Percentiles rank a stretch among this genome's conserved stretches.
Evolutionary conservation across 1,140 invertebrate species (phyloP).

Genomic region (Penaeus vannamei): DNA sequence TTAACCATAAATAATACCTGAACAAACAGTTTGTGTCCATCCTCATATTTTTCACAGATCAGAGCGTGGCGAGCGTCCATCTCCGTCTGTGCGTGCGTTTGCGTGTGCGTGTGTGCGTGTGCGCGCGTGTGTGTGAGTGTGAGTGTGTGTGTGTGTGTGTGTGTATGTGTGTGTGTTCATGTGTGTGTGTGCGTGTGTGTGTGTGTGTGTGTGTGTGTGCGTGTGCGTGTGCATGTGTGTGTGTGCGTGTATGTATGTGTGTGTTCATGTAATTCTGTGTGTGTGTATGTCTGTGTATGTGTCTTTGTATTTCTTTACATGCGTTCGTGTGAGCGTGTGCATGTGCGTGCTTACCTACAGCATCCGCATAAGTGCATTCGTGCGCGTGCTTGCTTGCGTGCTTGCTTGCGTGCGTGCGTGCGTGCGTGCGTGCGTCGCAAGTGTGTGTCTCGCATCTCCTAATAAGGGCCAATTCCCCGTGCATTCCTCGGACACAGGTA

Average conservation of each 20-base stretch:
- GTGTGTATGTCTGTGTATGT: neutral
- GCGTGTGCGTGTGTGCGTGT: neutral
- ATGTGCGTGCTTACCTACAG: neutral
- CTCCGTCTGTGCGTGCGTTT: neutral
- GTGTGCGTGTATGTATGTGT: neutral
- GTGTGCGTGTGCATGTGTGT: neutral
- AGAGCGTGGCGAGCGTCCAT: neutral
- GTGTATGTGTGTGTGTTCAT: neutral
- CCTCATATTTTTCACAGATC: neutral
- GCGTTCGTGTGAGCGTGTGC: neutral
- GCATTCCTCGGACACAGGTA: no score
- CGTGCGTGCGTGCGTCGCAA: no score
- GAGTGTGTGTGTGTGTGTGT: neutral
- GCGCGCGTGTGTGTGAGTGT: neutral
- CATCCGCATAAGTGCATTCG: neutral
- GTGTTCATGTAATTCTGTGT: neutral
- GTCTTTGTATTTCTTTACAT: neutral
- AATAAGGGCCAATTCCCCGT: no score
- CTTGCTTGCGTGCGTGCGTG: no score
- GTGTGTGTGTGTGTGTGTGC: neutral
- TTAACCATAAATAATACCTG: neutral
- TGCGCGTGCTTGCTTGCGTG: neutral
- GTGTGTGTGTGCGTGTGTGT: neutral
- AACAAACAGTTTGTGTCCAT: neutral
- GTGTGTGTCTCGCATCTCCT: no score